Evolutionary conservation across 2,113 vertebrate genomes (phyloP), one percentile per base, ranked within the genome.

Genomic region (Dunckerocampus dactyliophorus): DNA sequence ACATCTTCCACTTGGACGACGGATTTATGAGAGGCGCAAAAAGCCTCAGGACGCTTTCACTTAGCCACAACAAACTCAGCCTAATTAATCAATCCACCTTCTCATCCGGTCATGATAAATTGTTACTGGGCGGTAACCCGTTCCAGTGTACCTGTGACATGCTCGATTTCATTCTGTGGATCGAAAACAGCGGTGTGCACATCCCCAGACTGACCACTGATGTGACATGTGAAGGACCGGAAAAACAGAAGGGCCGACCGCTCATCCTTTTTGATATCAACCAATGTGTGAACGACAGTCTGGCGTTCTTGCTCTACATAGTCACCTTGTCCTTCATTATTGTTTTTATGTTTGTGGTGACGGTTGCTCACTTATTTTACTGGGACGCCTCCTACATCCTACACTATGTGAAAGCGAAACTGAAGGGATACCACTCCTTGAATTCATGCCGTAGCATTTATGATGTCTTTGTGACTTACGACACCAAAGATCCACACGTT

Each of bases 61-160:
- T 96, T 2, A 88, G 84, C 45, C 14, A 62, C 72, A 95, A 92
- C 62, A 43, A 61, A 34, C 62, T 95, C 3, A 76, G 67, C 6
- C 74, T 54, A 21, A 84, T 93, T 62, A 92, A 92, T 57, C 21
- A 67, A 52, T 76, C 88, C 20, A 77, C 77, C 0, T 89, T 92
- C 50, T 4, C 71, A 1, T 0, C n/a, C 0, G 13, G 1, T 28
- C 56, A 69, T 0, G 43, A 76, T 8, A 52, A 66, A 13, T 62
- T 91, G 67, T 66, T 52, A 19, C 80, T 94, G 45, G 48, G 79
- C 4, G 4, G 20, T 9, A 96, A 94, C 75, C 89, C 87, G 2
- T 92, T 92, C 28, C 80, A 88, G 7, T 93, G 90, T 60, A 92
- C 84, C 0, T 93, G 91, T 62, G 86, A 89, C 65, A 76, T 78